Base-by-base conservation (phyloP, 2,113 vertebrate genomes). In the Lipotes vexillifer region DNA sequence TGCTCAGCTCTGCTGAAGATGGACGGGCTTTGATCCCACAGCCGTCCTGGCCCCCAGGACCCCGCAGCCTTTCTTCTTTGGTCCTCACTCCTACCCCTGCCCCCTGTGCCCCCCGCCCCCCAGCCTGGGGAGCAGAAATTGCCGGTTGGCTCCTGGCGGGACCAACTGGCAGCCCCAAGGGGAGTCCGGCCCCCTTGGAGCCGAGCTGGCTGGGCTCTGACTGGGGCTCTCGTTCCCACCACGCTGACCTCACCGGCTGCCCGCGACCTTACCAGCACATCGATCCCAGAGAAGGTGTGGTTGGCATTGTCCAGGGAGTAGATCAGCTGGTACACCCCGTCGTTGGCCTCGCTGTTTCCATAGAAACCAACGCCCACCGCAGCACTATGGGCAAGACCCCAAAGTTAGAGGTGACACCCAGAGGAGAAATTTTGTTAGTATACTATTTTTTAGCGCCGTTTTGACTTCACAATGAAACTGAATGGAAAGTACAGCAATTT, bases 301-400 rank as follows among this genome's bases (percentile, higher is more conserved):
- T 99, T 99, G 86, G 99, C 99, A 0, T 99, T 99, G 98, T 99
- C 99, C 97, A 99, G 95, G 98, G 99, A 99, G 88, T 99, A 99
- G 97, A 99, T 99, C 97, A 99, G 98, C 98, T 99, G 99, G 98
- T 99, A 99, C 29, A 99, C 98, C 0, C 99, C 99, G 0, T 99
- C 99, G 1, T 99, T 99, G 97, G 99, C 99, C 99, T 99, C 99
- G 1, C 99, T 99, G 99, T 99, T 99, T 94, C 99, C 99, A 7
- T 99, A 99, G 98, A 99, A 99, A 98, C 99, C 99, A 49, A 99
- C 86, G 25, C 99, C 99, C 15, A 99, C 99, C 0, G 99, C 99
- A 6, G 99, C 97, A 9, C 99, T 99, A 96, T 0, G 4, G 88
- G 84, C 8, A 61, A 96, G 74, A 97, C 38, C 85, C 88, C 96